These are phyloP conservation scores for Cricetomys ansorgei DNA, from an alignment of 2,113 vertebrate genomes.

Conservation along the genomic window DNA sequence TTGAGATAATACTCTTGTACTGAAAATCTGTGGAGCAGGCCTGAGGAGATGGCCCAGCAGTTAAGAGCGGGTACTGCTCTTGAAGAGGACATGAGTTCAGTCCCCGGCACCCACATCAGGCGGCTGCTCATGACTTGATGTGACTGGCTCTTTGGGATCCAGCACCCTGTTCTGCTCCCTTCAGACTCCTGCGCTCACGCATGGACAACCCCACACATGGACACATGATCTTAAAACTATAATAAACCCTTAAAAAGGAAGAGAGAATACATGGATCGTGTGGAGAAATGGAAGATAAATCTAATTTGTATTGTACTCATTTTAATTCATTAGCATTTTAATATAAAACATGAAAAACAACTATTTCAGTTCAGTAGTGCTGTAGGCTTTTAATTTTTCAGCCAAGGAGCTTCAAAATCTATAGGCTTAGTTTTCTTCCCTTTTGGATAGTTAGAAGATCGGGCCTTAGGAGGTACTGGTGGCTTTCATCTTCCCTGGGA, in stretches of 20 bases:
- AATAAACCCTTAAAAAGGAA: background rate
- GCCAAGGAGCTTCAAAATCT: background rate
- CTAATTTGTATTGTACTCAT: conserved; percentile 30
- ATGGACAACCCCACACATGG: background rate
- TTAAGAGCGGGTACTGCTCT: background rate
- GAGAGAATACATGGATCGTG: background rate
- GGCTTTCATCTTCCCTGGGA: background rate
- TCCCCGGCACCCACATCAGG: background rate
- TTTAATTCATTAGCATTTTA: conserved; percentile 25
- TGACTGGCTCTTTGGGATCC: background rate
- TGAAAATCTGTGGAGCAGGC: background rate
- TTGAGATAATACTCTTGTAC: background rate
- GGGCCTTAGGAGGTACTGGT: background rate
- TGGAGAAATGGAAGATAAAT: conserved; percentile 2
- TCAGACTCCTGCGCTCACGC: background rate
- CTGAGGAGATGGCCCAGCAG: background rate
- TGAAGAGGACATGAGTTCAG: background rate
- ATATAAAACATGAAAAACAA: conserved; percentile 35
- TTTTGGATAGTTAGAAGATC: background rate
- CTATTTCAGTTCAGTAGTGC: background rate
- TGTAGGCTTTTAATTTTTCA: background rate
- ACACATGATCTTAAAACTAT: background rate
- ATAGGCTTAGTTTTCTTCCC: background rate
- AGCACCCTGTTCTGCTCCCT: background rate
- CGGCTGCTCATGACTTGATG: background rate